Evolutionary conservation across 2,113 vertebrate genomes (phyloP), one percentile per base, ranked within the genome.

Genomic region (Desmodus rotundus): DNA sequence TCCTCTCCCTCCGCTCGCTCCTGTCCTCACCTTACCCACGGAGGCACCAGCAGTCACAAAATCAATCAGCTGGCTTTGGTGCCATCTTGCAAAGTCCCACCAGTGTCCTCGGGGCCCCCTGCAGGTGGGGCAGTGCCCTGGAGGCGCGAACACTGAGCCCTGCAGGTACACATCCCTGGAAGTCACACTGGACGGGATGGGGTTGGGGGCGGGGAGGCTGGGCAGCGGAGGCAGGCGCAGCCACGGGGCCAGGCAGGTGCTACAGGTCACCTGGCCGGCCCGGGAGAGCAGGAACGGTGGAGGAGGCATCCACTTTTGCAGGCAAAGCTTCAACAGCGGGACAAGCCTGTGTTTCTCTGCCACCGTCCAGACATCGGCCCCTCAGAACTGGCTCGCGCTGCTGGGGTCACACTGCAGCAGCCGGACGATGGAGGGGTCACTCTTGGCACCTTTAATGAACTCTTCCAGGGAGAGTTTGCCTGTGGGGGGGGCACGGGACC

Each of bases 401-500:
- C 99, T 99, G 92, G 99, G 99, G 97, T 99, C 99, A 0, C 99
- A 99, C 97, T 99, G 99, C 97, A 99, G 97, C 98, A 99, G 97
- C 77, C 99, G 98, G 90, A 99, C 99, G 6, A 99, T 99, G 96
- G 99, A 99, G 36, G 99, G 99, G 77, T 99, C 99, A 0, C 99
- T 99, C 98, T 99, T 99, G 98, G 99, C 99, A 98, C 99, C 99
- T 99, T 98, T 99, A 96, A 99, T 99, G 97, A 99, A 99, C 95
- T 99, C 99, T 97, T 99, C 99, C 93, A 99, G 98, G 0, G 99
- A 99, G 85, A 99, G 97, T 72, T 99, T 99, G 96, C 99, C 99
- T 99, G 96, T 2, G 22, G 81, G 28, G 28, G 0, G 2, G 61
- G 22, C 28, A 68, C 0, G 0, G 54, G 72, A 74, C 2, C 22